A percentile compares a stretch with the other conserved stretches of the same genome.
phyloP scores from a whole-genome alignment of 2,113 vertebrate genomes.

The Cyprinodon tularosa region DNA sequence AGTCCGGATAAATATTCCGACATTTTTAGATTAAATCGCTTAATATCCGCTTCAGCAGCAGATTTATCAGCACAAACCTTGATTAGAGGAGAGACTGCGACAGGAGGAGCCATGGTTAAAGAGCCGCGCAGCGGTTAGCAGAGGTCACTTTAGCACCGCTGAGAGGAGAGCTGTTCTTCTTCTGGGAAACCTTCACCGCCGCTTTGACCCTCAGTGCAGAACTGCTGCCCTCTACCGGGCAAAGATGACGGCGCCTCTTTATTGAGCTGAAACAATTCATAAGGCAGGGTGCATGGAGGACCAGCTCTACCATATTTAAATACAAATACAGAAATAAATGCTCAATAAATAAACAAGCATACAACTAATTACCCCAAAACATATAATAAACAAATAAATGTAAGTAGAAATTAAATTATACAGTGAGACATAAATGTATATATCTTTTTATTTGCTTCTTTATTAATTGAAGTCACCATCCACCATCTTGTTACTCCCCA shows the following conservation, averaged over 20 bases:
- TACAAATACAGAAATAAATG: too few species aligned
- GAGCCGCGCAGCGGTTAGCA: slow-evolving; percentile 36
- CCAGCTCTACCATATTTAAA: too few species aligned
- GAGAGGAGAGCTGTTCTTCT: slow-evolving; percentile 11
- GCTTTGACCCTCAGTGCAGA: not conserved
- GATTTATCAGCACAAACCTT: slow-evolving; percentile 79
- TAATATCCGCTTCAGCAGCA: rapidly evolving
- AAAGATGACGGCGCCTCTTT: not conserved
- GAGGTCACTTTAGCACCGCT: slow-evolving; percentile 72
- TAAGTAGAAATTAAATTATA: too few species aligned
- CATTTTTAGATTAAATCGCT: not conserved
- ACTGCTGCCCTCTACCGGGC: slow-evolving; percentile 37
- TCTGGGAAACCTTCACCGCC: not conserved
- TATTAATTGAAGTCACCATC: too few species aligned
- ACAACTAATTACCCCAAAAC: too few species aligned
- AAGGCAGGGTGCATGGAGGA: too few species aligned
- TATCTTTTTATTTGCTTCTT: too few species aligned
- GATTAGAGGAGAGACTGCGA: slow-evolving; percentile 89
- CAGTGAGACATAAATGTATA: too few species aligned
- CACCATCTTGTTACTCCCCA: too few species aligned
- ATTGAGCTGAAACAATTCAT: too few species aligned
- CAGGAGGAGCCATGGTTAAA: slow-evolving; percentile 84
- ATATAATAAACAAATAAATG: too few species aligned
- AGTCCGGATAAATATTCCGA: rapidly evolving
- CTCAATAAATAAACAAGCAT: too few species aligned